Conservation (phyloP, 2,888 invertebrate genomes). For the Rotaria macrura region DNA sequence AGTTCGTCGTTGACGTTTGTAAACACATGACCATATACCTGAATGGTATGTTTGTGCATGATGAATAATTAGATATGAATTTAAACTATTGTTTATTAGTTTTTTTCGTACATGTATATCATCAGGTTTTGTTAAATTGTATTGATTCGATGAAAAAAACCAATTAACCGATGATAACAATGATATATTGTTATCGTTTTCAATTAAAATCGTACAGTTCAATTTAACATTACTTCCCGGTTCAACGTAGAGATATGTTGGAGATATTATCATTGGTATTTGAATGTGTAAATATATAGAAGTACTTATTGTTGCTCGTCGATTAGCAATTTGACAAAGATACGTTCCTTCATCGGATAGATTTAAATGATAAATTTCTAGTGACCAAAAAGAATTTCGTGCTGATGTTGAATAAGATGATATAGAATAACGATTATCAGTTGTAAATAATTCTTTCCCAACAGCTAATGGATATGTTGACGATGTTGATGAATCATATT, state of each 20-base stretch:
- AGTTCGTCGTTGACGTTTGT: neutral
- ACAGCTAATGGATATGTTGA: neutral
- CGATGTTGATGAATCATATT: neutral
- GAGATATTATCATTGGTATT: neutral
- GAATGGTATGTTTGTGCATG: neutral
- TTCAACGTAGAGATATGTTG: neutral
- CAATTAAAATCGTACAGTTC: neutral
- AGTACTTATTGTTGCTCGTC: neutral
- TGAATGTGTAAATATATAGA: neutral
- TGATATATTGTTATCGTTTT: neutral
- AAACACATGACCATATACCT: slow-evolving; percentile 1
- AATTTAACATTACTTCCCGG: neutral
- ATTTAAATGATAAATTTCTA: slow-evolving; percentile 3
- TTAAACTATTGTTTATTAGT: neutral
- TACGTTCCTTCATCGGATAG: neutral
- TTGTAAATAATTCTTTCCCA: slow-evolving; percentile 3
- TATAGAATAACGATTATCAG: neutral
- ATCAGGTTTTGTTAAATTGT: neutral
- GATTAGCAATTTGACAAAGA: neutral
- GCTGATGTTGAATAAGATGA: neutral
- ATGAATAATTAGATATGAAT: neutral
- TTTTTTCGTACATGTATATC: neutral
- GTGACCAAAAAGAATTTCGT: neutral
- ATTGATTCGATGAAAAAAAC: neutral
- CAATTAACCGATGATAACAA: neutral